Base-by-base conservation (phyloP, 2,113 vertebrate species). In the Microtus richardsoni region DNA sequence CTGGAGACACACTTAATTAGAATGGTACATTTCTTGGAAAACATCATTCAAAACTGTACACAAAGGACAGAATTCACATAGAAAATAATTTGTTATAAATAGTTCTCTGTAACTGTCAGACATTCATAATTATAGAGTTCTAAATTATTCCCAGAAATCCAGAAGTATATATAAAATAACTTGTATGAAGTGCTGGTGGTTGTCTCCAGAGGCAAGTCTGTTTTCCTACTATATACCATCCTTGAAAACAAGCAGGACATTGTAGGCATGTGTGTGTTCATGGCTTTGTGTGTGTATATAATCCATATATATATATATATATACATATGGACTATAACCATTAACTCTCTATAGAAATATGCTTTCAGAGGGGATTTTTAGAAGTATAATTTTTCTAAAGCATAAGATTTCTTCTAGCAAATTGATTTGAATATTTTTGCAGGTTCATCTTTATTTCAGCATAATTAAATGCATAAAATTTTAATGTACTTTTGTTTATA, bases 391-490 rank as follows among this genome's bases (percentile, higher is more conserved):
- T 95, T 93, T 92, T 92, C 36, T 41, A 62, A 79, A 90, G 74
- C 1, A 24, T 41, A 79, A 66, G 36, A 60, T 47, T 73, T 8
- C 52, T 52, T 52, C 58, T 33, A 41, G 71, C 24, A 71, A n/a
- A 33, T 52, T 33, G 26, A 54, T 36, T 39, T 78, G 22, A 89
- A 84, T 19, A 88, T 74, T 22, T 39, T 73, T 22, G 79, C 19
- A 71, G 14, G n/a, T 91, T 85, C 5, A 82, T 7, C 8, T 96
- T 62, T 60, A 73, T 30, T 74, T 22, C 10, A 91, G 52, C 49
- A 33, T 33, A 5, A 82, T 73, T 41, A 92, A 87, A 71, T 91
- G 19, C 11, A 83, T 47, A 93, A 74, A 85, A 92, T 86, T 82
- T 75, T 71, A 70, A 19, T 74, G 24, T 47, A 64, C 26, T 83